phyloP scores from a whole-genome alignment of 2,888 invertebrate species.

The Alcis repandata region DNA sequence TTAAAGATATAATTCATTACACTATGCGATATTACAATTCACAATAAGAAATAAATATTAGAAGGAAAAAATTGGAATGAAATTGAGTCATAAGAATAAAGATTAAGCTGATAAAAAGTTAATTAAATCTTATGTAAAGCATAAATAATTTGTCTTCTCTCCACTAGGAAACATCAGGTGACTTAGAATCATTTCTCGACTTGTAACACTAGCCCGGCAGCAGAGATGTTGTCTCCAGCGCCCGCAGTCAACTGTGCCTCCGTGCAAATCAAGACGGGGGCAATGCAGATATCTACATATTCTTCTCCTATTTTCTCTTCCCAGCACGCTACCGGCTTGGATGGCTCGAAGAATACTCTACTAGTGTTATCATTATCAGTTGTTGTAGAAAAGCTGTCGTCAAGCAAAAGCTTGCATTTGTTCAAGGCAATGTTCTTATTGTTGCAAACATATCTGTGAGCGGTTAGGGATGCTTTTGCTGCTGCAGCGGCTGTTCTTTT shows the following conservation, averaged over 20 bases:
- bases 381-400: conserved; percentile 93
- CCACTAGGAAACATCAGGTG: conserved; percentile 13
- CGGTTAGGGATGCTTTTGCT: conserved; percentile 93
- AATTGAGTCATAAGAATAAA: neutral
- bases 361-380: conserved; percentile 80
- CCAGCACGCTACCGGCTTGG: conserved; percentile 94
- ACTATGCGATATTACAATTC: neutral
- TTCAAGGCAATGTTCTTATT: conserved; percentile 85
- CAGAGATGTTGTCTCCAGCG: conserved; percentile 95
- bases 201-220: conserved; percentile 93
- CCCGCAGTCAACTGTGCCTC: conserved; percentile 93
- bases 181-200: conserved; percentile 77
- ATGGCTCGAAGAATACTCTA: conserved; percentile 89
- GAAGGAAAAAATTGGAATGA: neutral
- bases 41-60: neutral
- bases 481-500: conserved; percentile 92
- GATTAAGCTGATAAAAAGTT: conserved; percentile 11
- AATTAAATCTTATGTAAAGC: neutral
- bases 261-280: conserved; percentile 94
- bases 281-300: conserved; percentile 90
- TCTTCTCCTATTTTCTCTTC: conserved; percentile 86
- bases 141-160: neutral
- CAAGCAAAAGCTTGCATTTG: conserved; percentile 88
- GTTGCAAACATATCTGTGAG: conserved; percentile 93
- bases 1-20: too few relatives aligned